Conservation (phyloP, 64 coral and sea anemone genomes). For the Dendronephthya gigantea region DNA sequence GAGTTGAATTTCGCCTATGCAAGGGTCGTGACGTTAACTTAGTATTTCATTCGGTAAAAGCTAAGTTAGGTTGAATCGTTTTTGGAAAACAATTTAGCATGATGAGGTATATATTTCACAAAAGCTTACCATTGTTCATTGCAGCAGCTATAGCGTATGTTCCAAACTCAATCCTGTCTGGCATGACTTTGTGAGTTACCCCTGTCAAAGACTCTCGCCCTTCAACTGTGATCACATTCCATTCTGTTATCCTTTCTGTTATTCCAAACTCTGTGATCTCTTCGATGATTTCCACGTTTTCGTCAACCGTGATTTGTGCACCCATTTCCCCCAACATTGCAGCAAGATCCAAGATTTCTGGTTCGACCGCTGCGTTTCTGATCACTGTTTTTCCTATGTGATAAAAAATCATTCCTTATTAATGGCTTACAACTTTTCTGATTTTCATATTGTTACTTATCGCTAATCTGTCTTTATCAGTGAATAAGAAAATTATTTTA, state of each 20-base stretch:
- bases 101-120: background rate
- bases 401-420: too few species aligned
- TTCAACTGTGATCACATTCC: background rate
- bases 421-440: too few species aligned
- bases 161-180: slow-evolving; percentile 45
- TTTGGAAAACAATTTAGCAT: too few species aligned
- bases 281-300: background rate
- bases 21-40: too few species aligned
- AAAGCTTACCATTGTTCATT: background rate
- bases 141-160: slow-evolving; percentile 47
- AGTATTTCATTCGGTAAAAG: too few species aligned
- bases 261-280: background rate
- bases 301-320: background rate
- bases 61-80: too few species aligned
- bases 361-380: slow-evolving; percentile 34
- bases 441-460: background rate
- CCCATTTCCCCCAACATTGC: slow-evolving; percentile 29
- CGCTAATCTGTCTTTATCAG: too few species aligned
- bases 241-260: background rate
- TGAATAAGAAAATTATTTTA: too few species aligned
- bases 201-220: slow-evolving; percentile 5
- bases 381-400: slow-evolving; percentile 42
- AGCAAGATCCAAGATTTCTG: slow-evolving; percentile 37
- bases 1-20: background rate
- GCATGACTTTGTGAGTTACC: slow-evolving; percentile 9